Percentiles rank a stretch among this genome's conserved stretches.
Evolutionary conservation across 2,888 invertebrate species (phyloP).

Genomic region (Limenitis arthemis): DNA sequence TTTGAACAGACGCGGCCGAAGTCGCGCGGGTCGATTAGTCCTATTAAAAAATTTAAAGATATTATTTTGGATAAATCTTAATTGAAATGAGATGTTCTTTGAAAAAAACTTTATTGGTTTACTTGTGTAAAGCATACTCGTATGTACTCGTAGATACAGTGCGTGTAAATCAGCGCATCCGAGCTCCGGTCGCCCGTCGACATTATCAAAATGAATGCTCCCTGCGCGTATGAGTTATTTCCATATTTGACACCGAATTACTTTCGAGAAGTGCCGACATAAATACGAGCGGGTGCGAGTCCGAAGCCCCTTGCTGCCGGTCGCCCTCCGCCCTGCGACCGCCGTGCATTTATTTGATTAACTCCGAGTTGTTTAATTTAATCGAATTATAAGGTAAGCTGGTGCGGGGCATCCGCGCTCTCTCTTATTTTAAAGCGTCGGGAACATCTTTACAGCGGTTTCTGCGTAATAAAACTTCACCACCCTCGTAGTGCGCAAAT

Average conservation of each 20-base stretch:
- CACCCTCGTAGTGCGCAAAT: slow-evolving; percentile 61
- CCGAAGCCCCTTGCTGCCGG: slow-evolving; percentile 26
- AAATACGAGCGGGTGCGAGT: slow-evolving; percentile 48
- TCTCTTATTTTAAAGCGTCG: slow-evolving; percentile 68
- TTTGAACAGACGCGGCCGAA: too few relatives aligned
- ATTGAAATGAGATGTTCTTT: too few relatives aligned
- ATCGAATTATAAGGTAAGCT: slow-evolving; percentile 69
- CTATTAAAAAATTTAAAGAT: too few relatives aligned
- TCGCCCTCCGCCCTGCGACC: slow-evolving; percentile 45
- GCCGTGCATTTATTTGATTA: slow-evolving; percentile 72
- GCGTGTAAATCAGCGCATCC: slow-evolving; percentile 58
- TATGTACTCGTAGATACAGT: slow-evolving; percentile 22
- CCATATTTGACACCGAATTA: slow-evolving; percentile 73
- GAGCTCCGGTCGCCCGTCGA: slow-evolving; percentile 54
- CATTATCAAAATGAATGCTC: slow-evolving; percentile 71
- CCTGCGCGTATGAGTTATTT: slow-evolving; percentile 69
- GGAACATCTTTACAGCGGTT: slow-evolving; percentile 71
- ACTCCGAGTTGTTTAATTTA: slow-evolving; percentile 73
- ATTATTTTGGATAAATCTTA: too few relatives aligned
- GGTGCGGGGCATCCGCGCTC: slow-evolving; percentile 39
- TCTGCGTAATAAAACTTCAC: slow-evolving; percentile 68
- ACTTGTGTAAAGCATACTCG: neutral
- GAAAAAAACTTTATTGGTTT: too few relatives aligned
- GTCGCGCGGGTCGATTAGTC: too few relatives aligned
- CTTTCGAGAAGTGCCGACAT: slow-evolving; percentile 72